These are phyloP conservation scores for Drosophila teissieri DNA, from an alignment of 1,140 invertebrate genomes.

Conservation along the genomic window DNA sequence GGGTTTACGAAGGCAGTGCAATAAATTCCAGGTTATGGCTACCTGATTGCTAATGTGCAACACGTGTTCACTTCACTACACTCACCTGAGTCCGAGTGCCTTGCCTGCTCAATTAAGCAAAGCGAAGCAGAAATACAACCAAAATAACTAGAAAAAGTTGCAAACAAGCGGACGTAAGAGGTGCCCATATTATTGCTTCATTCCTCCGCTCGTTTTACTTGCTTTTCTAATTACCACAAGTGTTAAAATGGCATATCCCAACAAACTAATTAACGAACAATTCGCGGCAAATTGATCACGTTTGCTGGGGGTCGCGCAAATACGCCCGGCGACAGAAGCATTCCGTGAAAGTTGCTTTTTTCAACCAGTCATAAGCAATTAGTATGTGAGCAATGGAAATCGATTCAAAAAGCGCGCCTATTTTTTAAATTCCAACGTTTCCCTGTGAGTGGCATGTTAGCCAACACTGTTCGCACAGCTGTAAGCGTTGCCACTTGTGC, in stretches of 20 bases:
- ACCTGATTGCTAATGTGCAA: conserved; percentile 57
- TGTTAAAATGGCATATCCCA: conserved; percentile 60
- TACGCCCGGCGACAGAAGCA: background rate
- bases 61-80: conserved; percentile 57
- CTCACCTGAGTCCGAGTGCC: conserved; percentile 24
- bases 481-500: background rate
- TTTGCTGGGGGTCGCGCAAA: conserved; percentile 24
- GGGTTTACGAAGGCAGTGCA: conserved; percentile 15
- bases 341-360: conserved; percentile 17
- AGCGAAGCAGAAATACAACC: conserved; percentile 4
- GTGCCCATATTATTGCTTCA: conserved; percentile 58
- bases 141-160: conserved; percentile 16
- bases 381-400: too few species aligned
- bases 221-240: conserved; percentile 34
- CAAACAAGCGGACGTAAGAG: conserved; percentile 29
- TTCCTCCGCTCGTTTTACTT: conserved; percentile 28
- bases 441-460: background rate
- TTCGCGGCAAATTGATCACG: conserved; percentile 47
- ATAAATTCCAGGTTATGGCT: conserved; percentile 37
- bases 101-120: conserved; percentile 42
- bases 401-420: conserved; percentile 23
- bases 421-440: background rate
- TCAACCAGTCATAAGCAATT: conserved; percentile 6
- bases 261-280: conserved; percentile 68
- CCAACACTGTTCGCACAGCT: background rate